Evolutionary conservation across 2,888 invertebrate species (phyloP), one percentile per base, ranked within the genome.

Genomic region (Tachina fera): DNA sequence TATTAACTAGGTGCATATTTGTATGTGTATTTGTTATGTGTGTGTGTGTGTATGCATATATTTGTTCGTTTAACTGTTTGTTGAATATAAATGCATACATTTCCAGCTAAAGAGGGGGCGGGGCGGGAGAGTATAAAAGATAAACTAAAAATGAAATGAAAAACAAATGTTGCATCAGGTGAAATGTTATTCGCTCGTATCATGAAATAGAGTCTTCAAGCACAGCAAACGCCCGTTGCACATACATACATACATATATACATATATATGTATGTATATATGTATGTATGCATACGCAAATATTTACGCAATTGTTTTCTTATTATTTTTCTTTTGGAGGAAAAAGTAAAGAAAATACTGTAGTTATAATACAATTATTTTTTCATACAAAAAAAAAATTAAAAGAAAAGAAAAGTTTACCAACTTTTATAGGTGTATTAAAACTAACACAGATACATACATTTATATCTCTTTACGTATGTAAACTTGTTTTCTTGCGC

Each of bases 121-220:
- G 19, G n/a, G 16, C 22, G 41, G 49, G 9, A 16, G 4, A 58
- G 11, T 22, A 51, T 22, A 58, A 58, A 51, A 80, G 65, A 60
- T 67, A 58, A 74, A 80, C 72, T 72, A 16, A 65, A 53, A 72
- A 19, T 60, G 70, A 83, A 58, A 71, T 71, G 83, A 72, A 79
- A 71, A 84, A 67, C 60, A 76, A 84, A 84, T 84, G 71, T 84
- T 71, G 71, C 71, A 72, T 67, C 71, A 72, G 84, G 43, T 80
- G 60, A 67, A 80, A 80, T 80, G 70, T 74, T 82, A 31, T 6
- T 31, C 31, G 31, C 31, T 31, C 31, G 31, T 6, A 56, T 53
- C 51, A 41, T 43, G n/a, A 56, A 67, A 58, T 56, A 79, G 13
- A 78, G 61, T 61, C 71, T 63, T 53, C 76, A 10, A 45, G 4